Conservation (phyloP, 2,888 invertebrate species). For the Monoplex corrugatus region DNA sequence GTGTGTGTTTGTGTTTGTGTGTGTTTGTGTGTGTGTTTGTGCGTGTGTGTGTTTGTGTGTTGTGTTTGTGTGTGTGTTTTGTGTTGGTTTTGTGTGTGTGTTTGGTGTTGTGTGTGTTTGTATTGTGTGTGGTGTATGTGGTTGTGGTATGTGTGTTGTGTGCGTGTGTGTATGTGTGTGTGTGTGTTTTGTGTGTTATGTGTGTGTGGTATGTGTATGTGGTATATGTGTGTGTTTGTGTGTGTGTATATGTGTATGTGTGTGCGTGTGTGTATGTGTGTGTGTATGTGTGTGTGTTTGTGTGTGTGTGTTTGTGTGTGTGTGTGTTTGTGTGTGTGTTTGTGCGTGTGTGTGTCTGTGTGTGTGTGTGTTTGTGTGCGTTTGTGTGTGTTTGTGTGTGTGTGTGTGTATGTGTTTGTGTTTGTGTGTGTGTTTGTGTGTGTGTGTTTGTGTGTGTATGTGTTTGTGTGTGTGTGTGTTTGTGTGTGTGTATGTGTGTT, state of each 20-base stretch:
- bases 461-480: no score
- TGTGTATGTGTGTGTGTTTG: no score
- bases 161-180: no score
- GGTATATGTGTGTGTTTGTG: no score
- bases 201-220: background rate
- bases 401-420: background rate
- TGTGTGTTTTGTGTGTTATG: no score
- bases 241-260: no score
- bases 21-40: background rate
- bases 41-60: background rate
- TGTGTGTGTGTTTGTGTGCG: background rate
- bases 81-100: background rate
- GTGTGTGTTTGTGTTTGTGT: background rate
- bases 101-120: background rate
- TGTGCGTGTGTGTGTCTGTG: background rate
- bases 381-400: background rate
- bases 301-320: no score
- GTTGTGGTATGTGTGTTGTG: no score
- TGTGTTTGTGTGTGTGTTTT: background rate
- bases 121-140: no score
- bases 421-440: conserved; percentile 14
- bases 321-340: no score
- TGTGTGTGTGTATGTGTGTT: background rate
- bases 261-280: no score
- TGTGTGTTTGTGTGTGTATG: background rate